A percentile compares a stretch with the other conserved stretches of the same genome.
Conservation (phyloP, 2,888 invertebrate species). For the Shargacucullia verbasci region DNA sequence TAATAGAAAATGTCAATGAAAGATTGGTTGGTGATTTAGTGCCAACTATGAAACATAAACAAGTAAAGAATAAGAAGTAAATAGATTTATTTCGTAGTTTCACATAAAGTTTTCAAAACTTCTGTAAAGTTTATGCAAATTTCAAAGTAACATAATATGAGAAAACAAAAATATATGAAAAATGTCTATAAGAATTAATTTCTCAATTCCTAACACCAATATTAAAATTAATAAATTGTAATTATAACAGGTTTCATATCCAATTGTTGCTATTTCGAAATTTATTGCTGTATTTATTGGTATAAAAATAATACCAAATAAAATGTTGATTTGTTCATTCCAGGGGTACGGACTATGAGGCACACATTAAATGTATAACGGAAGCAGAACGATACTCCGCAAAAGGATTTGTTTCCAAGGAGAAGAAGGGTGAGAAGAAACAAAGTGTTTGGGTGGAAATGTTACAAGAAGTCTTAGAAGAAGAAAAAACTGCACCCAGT, state of each 20-base stretch:
- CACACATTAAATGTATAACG: conserved; percentile 95
- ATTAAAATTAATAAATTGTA: too few relatives aligned
- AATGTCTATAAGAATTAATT: too few relatives aligned
- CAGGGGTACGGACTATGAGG: conserved; percentile 93
- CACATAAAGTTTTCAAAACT: not conserved
- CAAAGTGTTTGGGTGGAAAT: conserved; percentile 95
- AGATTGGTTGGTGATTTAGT: conserved; percentile 3
- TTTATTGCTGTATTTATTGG: too few relatives aligned
- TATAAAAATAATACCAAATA: not conserved
- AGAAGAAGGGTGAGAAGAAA: conserved; percentile 95
- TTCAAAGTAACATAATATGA: too few relatives aligned
- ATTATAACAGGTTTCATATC: too few relatives aligned
- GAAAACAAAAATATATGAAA: too few relatives aligned
- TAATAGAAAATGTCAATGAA: conserved; percentile 24
- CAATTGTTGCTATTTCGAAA: too few relatives aligned
- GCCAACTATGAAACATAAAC: conserved; percentile 36
- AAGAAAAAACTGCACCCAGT: conserved; percentile 86
- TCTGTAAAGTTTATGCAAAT: too few relatives aligned
- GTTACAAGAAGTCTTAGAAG: conserved; percentile 91
- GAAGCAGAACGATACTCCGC: conserved; percentile 97
- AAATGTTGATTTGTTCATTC: conserved; percentile 56
- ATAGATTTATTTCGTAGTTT: too few relatives aligned
- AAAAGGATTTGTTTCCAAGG: conserved; percentile 92
- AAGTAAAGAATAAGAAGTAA: not conserved
- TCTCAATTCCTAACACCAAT: too few relatives aligned